phyloP scores from a whole-genome alignment of 1,140 invertebrate species.

The Periplaneta americana region DNA sequence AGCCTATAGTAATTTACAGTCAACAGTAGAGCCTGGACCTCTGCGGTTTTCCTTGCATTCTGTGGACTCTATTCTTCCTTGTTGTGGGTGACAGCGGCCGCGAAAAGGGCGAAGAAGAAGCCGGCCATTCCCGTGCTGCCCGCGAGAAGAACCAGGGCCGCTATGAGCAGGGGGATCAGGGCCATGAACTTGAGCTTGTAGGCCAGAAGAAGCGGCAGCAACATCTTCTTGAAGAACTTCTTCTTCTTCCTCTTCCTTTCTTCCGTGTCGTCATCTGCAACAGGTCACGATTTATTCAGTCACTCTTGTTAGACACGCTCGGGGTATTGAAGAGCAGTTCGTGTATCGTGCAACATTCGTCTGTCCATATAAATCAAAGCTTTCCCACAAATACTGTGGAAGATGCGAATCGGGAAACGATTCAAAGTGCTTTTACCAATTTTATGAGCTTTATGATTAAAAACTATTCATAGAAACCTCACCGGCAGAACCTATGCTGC shows the following conservation, averaged over 20 bases:
- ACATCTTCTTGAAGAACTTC: slow-evolving; percentile 38
- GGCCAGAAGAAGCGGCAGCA: slow-evolving; percentile 67
- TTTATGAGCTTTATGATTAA: too few species aligned
- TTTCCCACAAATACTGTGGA: too few species aligned
- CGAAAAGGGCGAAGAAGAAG: slow-evolving; percentile 80
- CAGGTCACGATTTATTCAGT: neutral
- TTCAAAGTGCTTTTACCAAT: too few species aligned
- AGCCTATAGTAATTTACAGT: too few species aligned
- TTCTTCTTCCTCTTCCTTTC: neutral
- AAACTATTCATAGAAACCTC: too few species aligned
- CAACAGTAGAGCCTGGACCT: neutral
- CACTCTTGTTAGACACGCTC: neutral
- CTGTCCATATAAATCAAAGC: too few species aligned
- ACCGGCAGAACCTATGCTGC: too few species aligned
- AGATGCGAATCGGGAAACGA: too few species aligned
- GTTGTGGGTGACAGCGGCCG: slow-evolving; percentile 42
- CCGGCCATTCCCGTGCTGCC: slow-evolving; percentile 71
- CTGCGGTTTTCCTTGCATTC: neutral
- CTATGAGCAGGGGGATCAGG: slow-evolving; percentile 66
- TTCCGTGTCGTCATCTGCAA: neutral
- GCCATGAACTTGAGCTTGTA: slow-evolving; percentile 80
- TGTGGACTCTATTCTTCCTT: neutral
- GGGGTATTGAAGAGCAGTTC: neutral
- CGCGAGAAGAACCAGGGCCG: slow-evolving; percentile 62
- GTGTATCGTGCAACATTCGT: too few species aligned